phyloP scores from a whole-genome alignment of 2,888 invertebrate genomes.

The Caenorhabditis macrosperma region DNA sequence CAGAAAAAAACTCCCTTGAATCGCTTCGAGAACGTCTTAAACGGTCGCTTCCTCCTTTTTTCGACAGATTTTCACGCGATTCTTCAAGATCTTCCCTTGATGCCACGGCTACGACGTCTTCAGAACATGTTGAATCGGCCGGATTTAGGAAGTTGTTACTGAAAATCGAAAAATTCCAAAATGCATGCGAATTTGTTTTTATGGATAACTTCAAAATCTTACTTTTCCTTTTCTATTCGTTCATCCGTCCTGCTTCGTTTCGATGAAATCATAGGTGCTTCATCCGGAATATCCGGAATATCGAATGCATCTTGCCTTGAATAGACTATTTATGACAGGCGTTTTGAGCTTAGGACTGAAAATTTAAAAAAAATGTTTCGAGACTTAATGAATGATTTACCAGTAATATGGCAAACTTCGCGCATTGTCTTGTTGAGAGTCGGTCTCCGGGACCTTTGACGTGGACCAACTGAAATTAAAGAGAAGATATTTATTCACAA shows the following conservation, averaged over 20 bases:
- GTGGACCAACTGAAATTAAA: constrained; percentile 85
- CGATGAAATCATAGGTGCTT: background rate
- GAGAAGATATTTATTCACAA: too few species aligned
- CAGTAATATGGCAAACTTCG: constrained; percentile 87
- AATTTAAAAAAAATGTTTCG: background rate
- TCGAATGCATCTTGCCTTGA: too few species aligned
- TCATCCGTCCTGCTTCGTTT: constrained; percentile 25
- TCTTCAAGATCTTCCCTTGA: constrained; percentile 37
- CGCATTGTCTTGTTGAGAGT: constrained; percentile 88
- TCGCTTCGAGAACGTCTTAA: constrained; percentile 28
- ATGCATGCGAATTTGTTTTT: background rate
- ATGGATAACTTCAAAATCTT: background rate
- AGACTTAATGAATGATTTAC: too few species aligned
- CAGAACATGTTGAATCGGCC: background rate
- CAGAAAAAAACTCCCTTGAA: constrained; percentile 18
- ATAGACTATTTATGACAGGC: constrained; percentile 5
- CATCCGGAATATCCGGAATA: background rate
- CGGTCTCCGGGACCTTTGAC: constrained; percentile 91
- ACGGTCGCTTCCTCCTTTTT: constrained; percentile 35
- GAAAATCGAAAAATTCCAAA: background rate
- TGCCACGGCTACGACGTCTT: background rate
- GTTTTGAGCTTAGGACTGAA: constrained; percentile 40
- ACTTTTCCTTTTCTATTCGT: background rate
- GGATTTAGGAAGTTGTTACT: background rate
- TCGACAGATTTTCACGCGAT: constrained; percentile 1